Conservation (phyloP, 2,888 invertebrate species). For the Synanthedon formicaeformis region DNA sequence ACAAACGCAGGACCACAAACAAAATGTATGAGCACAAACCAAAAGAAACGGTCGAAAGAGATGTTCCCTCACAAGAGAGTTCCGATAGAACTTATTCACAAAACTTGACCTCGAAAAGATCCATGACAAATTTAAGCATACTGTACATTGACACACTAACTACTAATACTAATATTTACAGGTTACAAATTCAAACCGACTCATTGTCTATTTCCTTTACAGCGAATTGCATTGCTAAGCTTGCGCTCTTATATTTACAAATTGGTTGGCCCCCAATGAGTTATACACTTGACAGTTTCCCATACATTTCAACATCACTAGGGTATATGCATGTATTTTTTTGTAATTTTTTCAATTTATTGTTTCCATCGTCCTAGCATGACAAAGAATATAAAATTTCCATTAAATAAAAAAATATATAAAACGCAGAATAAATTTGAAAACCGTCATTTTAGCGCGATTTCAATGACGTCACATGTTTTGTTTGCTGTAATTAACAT, state of each 20-base stretch:
- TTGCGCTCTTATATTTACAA: slow-evolving; percentile 36
- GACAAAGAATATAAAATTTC: no score
- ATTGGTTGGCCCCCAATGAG: slow-evolving; percentile 35
- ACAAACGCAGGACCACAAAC: slow-evolving; percentile 11
- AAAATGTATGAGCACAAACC: slow-evolving; percentile 8
- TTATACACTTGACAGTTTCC: not conserved
- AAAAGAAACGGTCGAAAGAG: slow-evolving; percentile 47
- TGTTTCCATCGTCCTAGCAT: no score
- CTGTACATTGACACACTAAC: not conserved
- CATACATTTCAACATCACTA: no score
- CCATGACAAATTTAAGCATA: not conserved
- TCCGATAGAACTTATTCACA: no score
- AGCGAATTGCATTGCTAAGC: slow-evolving; percentile 21
- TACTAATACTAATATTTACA: not conserved
- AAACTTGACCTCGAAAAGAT: no score
- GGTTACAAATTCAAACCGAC: not conserved
- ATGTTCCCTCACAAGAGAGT: slow-evolving; percentile 38
- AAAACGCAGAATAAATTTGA: no score
- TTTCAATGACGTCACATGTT: no score
- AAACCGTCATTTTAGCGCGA: no score
- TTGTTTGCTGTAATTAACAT: no score
- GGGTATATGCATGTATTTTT: no score
- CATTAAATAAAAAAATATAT: no score
- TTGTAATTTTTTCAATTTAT: no score
- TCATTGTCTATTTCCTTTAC: slow-evolving; percentile 5